A percentile compares a stretch with the other conserved stretches of the same genome.
Evolutionary conservation across 2,113 vertebrate genomes (phyloP).

Genomic region (Dryoscopus gambensis): DNA sequence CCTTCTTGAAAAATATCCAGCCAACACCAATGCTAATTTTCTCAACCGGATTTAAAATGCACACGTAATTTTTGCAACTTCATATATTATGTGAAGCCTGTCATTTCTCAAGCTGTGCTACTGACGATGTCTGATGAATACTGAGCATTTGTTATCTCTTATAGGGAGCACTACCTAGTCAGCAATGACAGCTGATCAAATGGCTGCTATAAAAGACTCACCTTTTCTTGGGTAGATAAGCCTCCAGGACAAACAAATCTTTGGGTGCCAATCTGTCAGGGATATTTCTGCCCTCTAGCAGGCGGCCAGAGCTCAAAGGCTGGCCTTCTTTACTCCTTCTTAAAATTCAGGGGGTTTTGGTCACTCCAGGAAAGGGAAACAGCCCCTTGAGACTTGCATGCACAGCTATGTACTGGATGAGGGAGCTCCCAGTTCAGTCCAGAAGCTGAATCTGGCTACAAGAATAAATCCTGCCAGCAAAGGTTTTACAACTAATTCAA

Average conservation of each 20-base stretch:
- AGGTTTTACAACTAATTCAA: background rate
- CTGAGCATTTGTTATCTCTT: background rate
- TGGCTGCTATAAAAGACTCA: background rate
- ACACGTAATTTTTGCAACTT: slow-evolving; percentile 35
- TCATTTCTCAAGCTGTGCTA: slow-evolving; percentile 30
- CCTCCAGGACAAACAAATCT: background rate
- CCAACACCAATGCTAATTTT: slow-evolving; percentile 52
- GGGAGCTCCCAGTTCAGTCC: background rate
- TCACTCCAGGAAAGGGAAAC: background rate
- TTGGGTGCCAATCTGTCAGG: background rate
- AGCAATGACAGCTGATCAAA: background rate
- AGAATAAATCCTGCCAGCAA: background rate
- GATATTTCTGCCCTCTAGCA: background rate
- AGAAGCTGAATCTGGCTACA: background rate
- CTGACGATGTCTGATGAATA: slow-evolving; percentile 42
- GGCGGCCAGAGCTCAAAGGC: background rate
- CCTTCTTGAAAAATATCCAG: background rate
- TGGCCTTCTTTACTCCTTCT: background rate
- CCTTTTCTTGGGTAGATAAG: background rate
- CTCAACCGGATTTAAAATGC: slow-evolving; percentile 1
- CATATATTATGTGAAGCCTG: slow-evolving; percentile 36
- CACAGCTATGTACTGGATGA: background rate
- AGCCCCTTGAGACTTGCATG: background rate
- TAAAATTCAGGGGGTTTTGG: background rate
- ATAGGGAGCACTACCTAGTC: background rate